Evolutionary conservation across 1,140 invertebrate genomes (phyloP), one percentile per base, ranked within the genome.

Genomic region (Planococcus citri): DNA sequence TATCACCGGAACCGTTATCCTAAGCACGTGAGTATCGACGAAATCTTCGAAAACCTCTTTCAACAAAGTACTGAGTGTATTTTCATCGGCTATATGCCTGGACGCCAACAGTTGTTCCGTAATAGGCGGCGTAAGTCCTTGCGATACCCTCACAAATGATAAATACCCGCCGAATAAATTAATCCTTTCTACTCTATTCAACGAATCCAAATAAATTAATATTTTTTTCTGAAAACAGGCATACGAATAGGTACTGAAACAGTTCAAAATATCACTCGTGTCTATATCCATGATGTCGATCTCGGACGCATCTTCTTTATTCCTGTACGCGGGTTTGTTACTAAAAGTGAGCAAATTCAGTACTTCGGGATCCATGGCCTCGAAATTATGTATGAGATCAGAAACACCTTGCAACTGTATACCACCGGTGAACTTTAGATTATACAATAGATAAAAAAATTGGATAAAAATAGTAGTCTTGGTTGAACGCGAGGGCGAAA

Each of bases 171-270:
- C 70, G 20, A 71, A 29, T 51, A 71, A 22, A 24, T 22, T 68
- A 27, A 71, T 71, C 57, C 29, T 29, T 14, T 69, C 29, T 29
- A 61, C 10, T 6, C 70, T 37, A 24, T 71, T 71, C 14, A 71
- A 21, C 1, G 70, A 68, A 67, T 71, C 70, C 68, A 71, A 33
- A 33, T 71, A 71, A 20, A 71, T 57, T 1, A 51, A 57, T 17
- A 68, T 71, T 27, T 71, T 71, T 20, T 68, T 68, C 57, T 71
- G 70, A 10, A 71, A 14, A 27, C 70, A 71, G n/a, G 51, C 51
- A 29, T 71, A 71, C 24, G 67, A 69, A 25, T 60, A 10, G 41
- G 70, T 27, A 25, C 51, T 24, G 41, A 71, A 29, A 10, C 70
- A 71, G 9, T 20, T 68, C 27, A 69, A 12, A 57, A 71, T 38